These are phyloP conservation scores for Ammospiza nelsoni DNA, from an alignment of 2,113 vertebrate genomes.

Conservation along the genomic window DNA sequence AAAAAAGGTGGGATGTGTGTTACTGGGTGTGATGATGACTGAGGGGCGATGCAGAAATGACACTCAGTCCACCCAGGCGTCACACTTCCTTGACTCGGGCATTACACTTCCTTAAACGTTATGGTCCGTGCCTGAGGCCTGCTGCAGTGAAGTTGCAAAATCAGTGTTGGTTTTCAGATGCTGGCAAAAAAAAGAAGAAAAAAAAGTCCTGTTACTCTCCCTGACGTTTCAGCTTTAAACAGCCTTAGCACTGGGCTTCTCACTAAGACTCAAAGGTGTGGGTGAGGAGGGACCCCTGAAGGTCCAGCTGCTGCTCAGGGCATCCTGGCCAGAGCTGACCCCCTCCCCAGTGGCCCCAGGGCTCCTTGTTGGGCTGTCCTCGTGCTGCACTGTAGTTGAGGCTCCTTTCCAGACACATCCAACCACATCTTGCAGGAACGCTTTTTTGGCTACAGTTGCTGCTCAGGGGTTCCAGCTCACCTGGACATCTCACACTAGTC, in stretches of 20 bases:
- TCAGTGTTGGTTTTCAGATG: background rate
- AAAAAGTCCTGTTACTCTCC: background rate
- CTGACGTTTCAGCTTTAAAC: background rate
- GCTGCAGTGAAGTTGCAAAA: background rate
- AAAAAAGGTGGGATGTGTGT: background rate
- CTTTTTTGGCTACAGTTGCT: background rate
- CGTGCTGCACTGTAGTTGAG: background rate
- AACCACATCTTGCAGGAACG: fast-evolving
- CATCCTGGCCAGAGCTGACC: background rate
- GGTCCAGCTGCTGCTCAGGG: background rate
- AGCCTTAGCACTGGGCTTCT: background rate
- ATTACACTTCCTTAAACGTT: background rate
- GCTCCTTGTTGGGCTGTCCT: background rate
- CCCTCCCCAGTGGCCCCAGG: fast-evolving
- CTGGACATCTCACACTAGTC: background rate
- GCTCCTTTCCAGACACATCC: background rate
- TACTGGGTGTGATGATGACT: background rate
- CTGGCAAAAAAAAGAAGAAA: background rate
- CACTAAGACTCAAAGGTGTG: background rate
- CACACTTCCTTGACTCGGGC: background rate
- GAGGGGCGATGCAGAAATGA: background rate
- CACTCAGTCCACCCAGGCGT: background rate
- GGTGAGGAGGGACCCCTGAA: background rate
- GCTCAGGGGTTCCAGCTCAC: background rate
- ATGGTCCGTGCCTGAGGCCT: background rate